Evolutionary conservation across 2,113 vertebrate species (phyloP).

Genomic region (Turdus rufiventris): DNA sequence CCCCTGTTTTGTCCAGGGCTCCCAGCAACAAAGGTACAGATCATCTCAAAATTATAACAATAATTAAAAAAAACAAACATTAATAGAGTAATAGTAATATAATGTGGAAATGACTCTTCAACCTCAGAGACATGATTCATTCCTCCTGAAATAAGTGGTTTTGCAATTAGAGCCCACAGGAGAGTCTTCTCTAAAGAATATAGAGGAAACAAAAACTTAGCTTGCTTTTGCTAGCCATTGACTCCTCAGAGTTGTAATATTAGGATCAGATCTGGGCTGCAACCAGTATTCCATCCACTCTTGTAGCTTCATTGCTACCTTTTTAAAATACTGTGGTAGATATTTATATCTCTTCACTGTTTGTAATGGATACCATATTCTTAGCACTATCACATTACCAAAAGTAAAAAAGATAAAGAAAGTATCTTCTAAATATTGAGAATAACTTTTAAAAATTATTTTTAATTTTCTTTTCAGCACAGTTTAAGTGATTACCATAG

Average conservation of each 20-base stretch:
- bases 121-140: not conserved
- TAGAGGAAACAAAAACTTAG: not conserved
- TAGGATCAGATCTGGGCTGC: not conserved
- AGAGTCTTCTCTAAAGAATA: not conserved
- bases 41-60: not conserved
- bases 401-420: not conserved
- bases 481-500: not conserved
- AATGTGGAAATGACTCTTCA: not conserved
- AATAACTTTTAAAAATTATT: not conserved
- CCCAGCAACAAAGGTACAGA: not conserved
- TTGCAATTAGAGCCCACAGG: not conserved
- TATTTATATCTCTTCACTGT: not conserved
- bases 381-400: not conserved
- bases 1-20: not conserved
- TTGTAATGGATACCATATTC: not conserved
- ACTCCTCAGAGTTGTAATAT: not conserved
- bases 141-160: not conserved
- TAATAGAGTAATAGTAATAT: not conserved
- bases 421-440: not conserved
- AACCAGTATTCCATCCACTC: not conserved
- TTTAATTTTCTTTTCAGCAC: not conserved
- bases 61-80: not conserved
- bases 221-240: not conserved
- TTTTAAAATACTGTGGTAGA: not conserved
- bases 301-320: not conserved